Evolutionary conservation across 1,140 invertebrate genomes (phyloP).

Genomic region (Copidosoma floridanum): DNA sequence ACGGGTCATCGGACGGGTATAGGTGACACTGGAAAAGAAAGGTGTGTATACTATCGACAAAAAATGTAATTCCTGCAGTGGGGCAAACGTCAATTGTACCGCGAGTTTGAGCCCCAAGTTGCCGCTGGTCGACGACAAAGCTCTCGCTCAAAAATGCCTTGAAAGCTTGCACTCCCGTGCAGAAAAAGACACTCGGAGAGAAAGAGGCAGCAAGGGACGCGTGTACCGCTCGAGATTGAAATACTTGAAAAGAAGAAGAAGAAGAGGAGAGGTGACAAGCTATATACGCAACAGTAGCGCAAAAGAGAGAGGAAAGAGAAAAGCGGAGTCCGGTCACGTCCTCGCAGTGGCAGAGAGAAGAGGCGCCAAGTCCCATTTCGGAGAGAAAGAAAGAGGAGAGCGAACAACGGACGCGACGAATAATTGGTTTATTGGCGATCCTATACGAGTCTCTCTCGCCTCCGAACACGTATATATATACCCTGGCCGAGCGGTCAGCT

Average conservation of each 20-base stretch:
- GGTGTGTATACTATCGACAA: too few relatives aligned
- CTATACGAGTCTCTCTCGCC: not conserved
- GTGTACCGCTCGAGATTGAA: slow-evolving; percentile 12
- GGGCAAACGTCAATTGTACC: not conserved
- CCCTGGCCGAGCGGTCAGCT: slow-evolving; percentile 22
- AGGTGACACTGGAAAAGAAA: too few relatives aligned
- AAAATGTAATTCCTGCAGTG: too few relatives aligned
- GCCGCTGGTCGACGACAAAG: too few relatives aligned
- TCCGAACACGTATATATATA: slow-evolving; percentile 25
- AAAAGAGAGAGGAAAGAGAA: not conserved
- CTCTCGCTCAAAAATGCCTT: not conserved
- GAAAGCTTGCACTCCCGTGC: too few relatives aligned
- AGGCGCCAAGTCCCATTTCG: slow-evolving; percentile 14
- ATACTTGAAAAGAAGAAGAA: slow-evolving; percentile 1
- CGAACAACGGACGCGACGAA: slow-evolving; percentile 28
- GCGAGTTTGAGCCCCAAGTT: not conserved
- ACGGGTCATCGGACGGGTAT: too few relatives aligned
- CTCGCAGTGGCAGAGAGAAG: not conserved
- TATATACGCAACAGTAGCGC: not conserved
- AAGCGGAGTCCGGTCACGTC: not conserved
- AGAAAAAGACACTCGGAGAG: too few relatives aligned
- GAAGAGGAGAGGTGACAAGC: not conserved
- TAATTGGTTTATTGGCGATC: not conserved
- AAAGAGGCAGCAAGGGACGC: not conserved
- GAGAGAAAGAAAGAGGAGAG: slow-evolving; percentile 25